Conservation (phyloP, 2,797 vertebrate species). For the Neosalanx taihuensis region DNA sequence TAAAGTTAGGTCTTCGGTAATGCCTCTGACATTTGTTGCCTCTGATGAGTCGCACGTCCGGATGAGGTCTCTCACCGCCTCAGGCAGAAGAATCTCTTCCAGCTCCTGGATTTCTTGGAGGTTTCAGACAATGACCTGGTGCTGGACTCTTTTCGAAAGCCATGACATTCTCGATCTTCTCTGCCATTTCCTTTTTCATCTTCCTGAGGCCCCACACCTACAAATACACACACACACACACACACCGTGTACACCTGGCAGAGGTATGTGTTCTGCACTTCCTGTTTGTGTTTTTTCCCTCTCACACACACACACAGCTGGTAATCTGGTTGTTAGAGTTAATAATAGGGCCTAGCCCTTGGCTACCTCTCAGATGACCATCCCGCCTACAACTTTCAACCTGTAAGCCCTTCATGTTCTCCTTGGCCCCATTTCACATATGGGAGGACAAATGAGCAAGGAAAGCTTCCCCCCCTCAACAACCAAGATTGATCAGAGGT, state of each 20-base stretch:
- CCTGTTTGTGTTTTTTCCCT: conserved; percentile 1
- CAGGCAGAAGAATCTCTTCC: neutral
- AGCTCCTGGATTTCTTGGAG: no score
- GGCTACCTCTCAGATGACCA: conserved; percentile 31
- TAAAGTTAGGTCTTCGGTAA: no score
- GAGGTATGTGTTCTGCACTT: conserved; percentile 6
- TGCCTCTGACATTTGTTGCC: no score
- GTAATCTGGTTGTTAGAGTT: conserved; percentile 27
- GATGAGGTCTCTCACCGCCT: neutral
- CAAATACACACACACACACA: conserved; percentile 19
- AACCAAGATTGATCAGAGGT: no score
- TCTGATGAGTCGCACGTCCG: no score
- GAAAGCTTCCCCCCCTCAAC: neutral
- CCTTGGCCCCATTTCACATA: conserved; percentile 7
- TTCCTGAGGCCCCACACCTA: no score
- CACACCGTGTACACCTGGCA: neutral
- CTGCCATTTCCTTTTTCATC: no score
- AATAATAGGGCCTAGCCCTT: conserved; percentile 43
- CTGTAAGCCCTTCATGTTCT: conserved; percentile 39
- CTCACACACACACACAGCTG: conserved; percentile 23
- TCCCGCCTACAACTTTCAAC: conserved; percentile 30
- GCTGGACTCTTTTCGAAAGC: no score
- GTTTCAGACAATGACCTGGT: no score
- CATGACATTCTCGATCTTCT: neutral
- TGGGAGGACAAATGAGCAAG: neutral